Evolutionary conservation across 2,113 vertebrate genomes (phyloP), one percentile per base, ranked within the genome.

Genomic region (Pycnonotus jocosus): DNA sequence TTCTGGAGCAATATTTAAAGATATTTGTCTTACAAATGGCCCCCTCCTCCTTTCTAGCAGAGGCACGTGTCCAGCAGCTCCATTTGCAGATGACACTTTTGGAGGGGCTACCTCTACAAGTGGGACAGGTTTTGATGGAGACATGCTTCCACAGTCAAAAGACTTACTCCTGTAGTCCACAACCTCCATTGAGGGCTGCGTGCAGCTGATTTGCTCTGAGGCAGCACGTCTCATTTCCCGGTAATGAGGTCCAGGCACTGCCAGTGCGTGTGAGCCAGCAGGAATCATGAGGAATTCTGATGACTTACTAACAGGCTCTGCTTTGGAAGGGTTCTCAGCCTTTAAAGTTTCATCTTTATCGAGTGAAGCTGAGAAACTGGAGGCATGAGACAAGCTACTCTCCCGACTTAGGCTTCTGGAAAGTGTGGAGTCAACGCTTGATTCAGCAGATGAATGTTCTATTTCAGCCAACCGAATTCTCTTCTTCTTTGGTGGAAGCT

Each of bases 401-500:
- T 99, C 99, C 68, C 98, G 98, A 94, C 99, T 99, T 22, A 99
- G 98, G 94, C 99, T 99, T 90, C 98, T 98, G n/a, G 99, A 99
- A 48, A 99, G 97, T 0, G 98, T 98, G 35, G 99, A 99, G 78
- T 99, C 99, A 82, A 99, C 86, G 20, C 99, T 99, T 0, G 99
- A 99, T 57, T 99, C 99, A 0, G 98, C 98, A 3, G 99, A 99
- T 2, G 99, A 99, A 31, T 99, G 98, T 28, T 99, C 99, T 86
- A 99, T 99, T 93, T 99, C 99, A 30, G 99, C 99, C 61, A 99
- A 97, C 35, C 99, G 98, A 62, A 99, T 99, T 70, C 99, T 98
- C 68, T 99, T 99, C 98, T 99, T 99, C 97, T 99, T 99, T 0
- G 99, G 99, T 5, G 99, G 99, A 66, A 99, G 98, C 82, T 99